Evolutionary conservation across 2,113 vertebrate species (phyloP).

Genomic region (Arothron firmamentum): DNA sequence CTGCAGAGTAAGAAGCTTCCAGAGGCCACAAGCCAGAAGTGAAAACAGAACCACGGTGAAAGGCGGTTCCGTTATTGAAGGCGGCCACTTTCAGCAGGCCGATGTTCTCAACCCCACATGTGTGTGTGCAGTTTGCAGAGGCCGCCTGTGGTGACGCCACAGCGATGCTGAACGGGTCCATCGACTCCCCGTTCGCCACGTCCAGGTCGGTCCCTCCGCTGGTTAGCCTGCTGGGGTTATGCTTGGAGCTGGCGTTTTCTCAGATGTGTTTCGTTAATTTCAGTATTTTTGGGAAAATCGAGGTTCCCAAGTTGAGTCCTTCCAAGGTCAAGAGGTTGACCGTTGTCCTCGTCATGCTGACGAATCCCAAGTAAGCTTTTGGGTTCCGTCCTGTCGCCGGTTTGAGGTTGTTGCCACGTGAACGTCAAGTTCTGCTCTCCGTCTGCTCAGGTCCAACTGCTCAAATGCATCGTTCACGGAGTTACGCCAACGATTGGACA

Average conservation of each 20-base stretch:
- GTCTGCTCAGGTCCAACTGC: slow-evolving; percentile 50
- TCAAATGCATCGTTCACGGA: slow-evolving; percentile 47
- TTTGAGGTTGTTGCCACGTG: no score
- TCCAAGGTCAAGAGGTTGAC: slow-evolving; percentile 65
- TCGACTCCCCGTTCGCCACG: slow-evolving; percentile 62
- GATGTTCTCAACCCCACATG: slow-evolving; percentile 6
- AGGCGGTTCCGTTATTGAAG: no score
- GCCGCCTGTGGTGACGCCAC: slow-evolving; percentile 78
- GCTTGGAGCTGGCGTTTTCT: no score
- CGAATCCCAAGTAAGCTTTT: slow-evolving; percentile 44
- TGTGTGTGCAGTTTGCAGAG: slow-evolving; percentile 79
- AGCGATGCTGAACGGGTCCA: slow-evolving; percentile 82
- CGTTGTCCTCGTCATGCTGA: slow-evolving; percentile 75
- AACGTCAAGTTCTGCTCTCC: not conserved
- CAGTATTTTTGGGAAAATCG: slow-evolving; percentile 81
- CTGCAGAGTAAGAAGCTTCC: no score
- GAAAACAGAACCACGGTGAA: no score
- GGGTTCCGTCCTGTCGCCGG: not conserved
- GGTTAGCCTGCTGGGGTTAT: not conserved
- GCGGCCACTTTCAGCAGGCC: no score
- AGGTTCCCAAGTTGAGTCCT: slow-evolving; percentile 71
- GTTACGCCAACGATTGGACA: slow-evolving; percentile 39
- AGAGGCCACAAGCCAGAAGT: no score
- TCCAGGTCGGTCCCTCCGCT: slow-evolving; percentile 69
- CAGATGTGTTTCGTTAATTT: not conserved